Evolutionary conservation across 2,888 invertebrate genomes (phyloP).

Genomic region (Rhingia rostrata): DNA sequence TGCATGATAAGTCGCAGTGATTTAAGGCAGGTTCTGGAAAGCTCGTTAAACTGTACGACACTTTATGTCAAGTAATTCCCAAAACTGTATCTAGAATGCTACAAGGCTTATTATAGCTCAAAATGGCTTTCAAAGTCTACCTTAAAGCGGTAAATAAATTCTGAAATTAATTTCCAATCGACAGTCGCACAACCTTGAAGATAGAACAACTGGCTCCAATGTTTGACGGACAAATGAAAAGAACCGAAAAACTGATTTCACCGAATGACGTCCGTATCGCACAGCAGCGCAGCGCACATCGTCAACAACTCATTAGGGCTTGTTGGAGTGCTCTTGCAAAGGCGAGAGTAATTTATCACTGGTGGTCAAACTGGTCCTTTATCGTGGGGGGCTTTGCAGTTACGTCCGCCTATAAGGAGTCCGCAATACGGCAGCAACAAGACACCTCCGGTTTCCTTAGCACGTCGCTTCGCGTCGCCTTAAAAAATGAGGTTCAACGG

Average conservation of each 20-base stretch:
- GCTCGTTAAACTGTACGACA: no score
- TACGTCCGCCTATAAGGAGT: conserved; percentile 32
- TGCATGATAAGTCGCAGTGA: not conserved
- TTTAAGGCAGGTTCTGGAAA: no score
- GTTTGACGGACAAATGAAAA: conserved; percentile 65
- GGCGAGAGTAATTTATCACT: conserved; percentile 72
- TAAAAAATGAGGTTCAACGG: conserved; percentile 63
- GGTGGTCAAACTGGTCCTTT: conserved; percentile 67
- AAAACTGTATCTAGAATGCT: no score
- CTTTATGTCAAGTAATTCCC: no score
- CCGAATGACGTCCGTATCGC: conserved; percentile 56
- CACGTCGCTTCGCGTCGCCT: conserved; percentile 12
- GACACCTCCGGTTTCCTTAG: conserved; percentile 61
- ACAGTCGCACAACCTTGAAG: conserved; percentile 33
- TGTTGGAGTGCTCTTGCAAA: conserved; percentile 67
- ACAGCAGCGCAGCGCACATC: conserved; percentile 46
- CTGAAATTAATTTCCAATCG: conserved; percentile 41
- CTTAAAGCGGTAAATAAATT: conserved; percentile 44
- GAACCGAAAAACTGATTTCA: conserved; percentile 56
- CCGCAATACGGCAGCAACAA: conserved; percentile 60
- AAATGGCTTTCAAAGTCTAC: no score
- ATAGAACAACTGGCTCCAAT: conserved; percentile 14
- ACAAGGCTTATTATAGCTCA: no score
- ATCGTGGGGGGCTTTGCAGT: conserved; percentile 28
- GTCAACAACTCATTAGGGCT: conserved; percentile 73